phyloP scores from a whole-genome alignment of 1,140 invertebrate genomes.

The Asbolus verrucosus region DNA sequence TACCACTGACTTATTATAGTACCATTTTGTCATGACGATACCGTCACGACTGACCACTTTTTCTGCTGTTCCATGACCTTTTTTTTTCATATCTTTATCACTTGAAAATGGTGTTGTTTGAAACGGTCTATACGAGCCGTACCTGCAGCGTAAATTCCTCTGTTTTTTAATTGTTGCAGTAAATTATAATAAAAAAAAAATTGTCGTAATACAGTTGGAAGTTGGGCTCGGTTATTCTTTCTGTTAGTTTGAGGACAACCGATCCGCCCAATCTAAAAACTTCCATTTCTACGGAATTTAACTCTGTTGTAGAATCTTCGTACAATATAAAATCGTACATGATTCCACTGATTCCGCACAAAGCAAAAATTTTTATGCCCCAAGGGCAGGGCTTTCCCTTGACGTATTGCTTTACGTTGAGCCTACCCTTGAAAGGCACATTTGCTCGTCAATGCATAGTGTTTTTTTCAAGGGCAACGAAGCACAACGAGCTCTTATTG shows the following conservation, averaged over 20 bases:
- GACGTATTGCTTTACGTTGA: conserved; percentile 31
- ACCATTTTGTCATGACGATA: not conserved
- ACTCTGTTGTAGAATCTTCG: conserved; percentile 31
- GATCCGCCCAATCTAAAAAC: conserved; percentile 24
- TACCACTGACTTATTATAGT: not conserved
- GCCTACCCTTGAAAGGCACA: conserved; percentile 34
- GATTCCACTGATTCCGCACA: conserved; percentile 21
- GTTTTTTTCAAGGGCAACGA: not conserved
- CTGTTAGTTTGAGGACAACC: conserved; percentile 27
- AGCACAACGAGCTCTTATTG: conserved; percentile 12
- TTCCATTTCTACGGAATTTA: not conserved
- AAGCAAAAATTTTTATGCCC: conserved; percentile 36
- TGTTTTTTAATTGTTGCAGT: conserved; percentile 4
- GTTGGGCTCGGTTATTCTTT: conserved; percentile 7
- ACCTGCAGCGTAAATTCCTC: conserved; percentile 60
- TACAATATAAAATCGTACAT: conserved; percentile 35
- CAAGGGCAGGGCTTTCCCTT: conserved; percentile 42
- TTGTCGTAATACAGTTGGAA: conserved; percentile 38
- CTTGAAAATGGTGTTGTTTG: conserved; percentile 57
- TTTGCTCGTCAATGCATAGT: conserved; percentile 17
- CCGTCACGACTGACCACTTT: conserved; percentile 18
- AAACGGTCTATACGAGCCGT: conserved; percentile 62
- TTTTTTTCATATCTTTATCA: conserved; percentile 56
- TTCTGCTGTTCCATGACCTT: conserved; percentile 23
- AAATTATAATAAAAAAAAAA: conserved; percentile 47